phyloP scores from a whole-genome alignment of 2,888 invertebrate genomes.

The Aspidiotus destructor region DNA sequence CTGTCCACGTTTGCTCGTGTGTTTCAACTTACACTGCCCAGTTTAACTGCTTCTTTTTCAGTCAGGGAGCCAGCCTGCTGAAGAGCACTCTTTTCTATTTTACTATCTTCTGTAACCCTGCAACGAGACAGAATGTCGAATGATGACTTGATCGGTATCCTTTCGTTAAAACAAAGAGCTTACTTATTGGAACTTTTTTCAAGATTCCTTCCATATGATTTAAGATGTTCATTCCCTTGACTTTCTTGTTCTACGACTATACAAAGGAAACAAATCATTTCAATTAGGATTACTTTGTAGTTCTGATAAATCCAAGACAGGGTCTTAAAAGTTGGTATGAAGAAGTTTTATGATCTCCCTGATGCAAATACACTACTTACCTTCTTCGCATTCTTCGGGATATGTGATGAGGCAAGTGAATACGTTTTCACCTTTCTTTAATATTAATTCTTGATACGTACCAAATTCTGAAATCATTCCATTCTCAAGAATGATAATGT shows the following conservation, averaged over 20 bases:
- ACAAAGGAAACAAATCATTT: too few relatives aligned
- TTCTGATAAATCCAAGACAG: not conserved
- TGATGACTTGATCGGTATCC: too few relatives aligned
- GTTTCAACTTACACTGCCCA: constrained; percentile 58
- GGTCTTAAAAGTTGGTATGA: not conserved
- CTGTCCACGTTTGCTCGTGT: too few relatives aligned
- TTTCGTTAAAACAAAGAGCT: too few relatives aligned
- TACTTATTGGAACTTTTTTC: too few relatives aligned
- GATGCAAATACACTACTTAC: not conserved
- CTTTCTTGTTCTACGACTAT: too few relatives aligned
- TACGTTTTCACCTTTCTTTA: constrained; percentile 75
- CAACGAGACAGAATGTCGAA: too few relatives aligned
- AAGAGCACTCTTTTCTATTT: constrained; percentile 38
- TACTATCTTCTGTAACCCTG: constrained; percentile 53
- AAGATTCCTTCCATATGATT: too few relatives aligned
- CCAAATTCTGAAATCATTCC: constrained; percentile 83
- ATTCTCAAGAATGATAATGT: constrained; percentile 78
- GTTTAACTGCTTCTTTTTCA: constrained; percentile 81
- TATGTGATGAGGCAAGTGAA: constrained; percentile 64
- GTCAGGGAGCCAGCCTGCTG: constrained; percentile 49
- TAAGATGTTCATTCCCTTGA: too few relatives aligned
- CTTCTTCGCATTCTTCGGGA: constrained; percentile 36
- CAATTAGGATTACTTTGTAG: not conserved
- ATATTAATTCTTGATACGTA: constrained; percentile 77
- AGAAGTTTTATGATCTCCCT: not conserved